Base-by-base conservation (phyloP, 1,140 invertebrate species). In the Piezodorus guildinii region DNA sequence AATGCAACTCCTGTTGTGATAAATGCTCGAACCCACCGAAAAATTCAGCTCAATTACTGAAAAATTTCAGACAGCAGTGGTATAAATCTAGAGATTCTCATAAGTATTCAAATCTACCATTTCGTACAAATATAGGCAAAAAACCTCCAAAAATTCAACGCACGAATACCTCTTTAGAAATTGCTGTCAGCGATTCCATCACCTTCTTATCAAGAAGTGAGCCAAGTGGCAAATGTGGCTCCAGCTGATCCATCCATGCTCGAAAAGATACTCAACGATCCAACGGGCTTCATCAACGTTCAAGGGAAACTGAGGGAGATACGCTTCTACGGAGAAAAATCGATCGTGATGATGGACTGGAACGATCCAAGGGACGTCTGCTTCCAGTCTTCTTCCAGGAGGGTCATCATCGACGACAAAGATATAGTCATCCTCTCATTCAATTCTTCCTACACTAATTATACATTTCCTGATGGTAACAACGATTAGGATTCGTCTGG, bases 321-420 rank as follows among this genome's bases (percentile, higher is more conserved):
- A 51, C 80, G 91, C 49, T 90, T 90, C 68, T 93, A 94, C 68
- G 88, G 86, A 19, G 83, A 88, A 39, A 86, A 85, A 2, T 91
- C 91, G 0, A 80, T 94, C 19, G 85, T 92, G 5, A 86, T 95
- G 69, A 82, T 90, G 77, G 82, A 83, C 27, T 85, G 84, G 78
- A 86, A 91, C 68, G 88, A 92, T 73, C 90, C 91, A 0, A 78
- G 87, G 62, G 89, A 93, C 73, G 86, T 95, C 49, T 83, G 83
- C 16, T 94, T 94, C 69, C 82, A 89, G 70, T 79, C 82, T n/a
- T 86, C 85, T 1, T 76, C 79, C 39, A 77, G 83, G 49, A 72
- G 76, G 49, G 78, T 88, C 46, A 79, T 89, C 44, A 85, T 90
- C 23, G 86, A 89, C 68, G 85, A 88, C 60, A 81, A 83, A 58